Evolutionary conservation across 2,113 vertebrate species (phyloP).

Genomic region (Garra rufa): DNA sequence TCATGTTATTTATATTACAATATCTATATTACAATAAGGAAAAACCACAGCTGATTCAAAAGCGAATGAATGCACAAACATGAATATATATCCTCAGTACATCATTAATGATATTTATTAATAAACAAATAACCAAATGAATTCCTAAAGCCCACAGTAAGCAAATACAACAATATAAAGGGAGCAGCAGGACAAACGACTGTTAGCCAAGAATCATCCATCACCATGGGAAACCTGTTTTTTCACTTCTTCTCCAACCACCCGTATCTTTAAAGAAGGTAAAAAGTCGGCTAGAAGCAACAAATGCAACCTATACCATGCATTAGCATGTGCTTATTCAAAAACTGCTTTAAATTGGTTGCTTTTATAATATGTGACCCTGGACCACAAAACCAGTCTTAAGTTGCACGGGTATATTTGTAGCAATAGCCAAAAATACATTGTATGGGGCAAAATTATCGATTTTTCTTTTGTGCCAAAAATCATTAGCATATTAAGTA

Average conservation of each 20-base stretch:
- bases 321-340: not conserved
- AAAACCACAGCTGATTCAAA: too few relatives aligned
- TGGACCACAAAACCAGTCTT: too few relatives aligned
- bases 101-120: not conserved
- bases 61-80: not conserved
- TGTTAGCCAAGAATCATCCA: constrained; percentile 74
- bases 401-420: too few relatives aligned
- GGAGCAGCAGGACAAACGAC: constrained; percentile 70
- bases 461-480: too few relatives aligned
- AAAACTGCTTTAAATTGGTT: too few relatives aligned
- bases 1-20: not conserved
- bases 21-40: not conserved
- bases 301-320: not conserved
- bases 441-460: too few relatives aligned
- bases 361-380: not conserved
- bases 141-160: not conserved
- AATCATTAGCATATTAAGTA: too few relatives aligned
- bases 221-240: constrained; percentile 76
- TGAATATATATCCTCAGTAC: not conserved
- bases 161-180: not conserved
- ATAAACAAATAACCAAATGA: not conserved
- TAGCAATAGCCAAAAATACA: too few relatives aligned
- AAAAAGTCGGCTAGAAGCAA: constrained; percentile 14
- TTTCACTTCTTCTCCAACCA: constrained; percentile 57
- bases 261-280: constrained; percentile 29